Evolutionary conservation across 2,888 invertebrate genomes (phyloP).

Genomic region (Bhutanitis thaidina): DNA sequence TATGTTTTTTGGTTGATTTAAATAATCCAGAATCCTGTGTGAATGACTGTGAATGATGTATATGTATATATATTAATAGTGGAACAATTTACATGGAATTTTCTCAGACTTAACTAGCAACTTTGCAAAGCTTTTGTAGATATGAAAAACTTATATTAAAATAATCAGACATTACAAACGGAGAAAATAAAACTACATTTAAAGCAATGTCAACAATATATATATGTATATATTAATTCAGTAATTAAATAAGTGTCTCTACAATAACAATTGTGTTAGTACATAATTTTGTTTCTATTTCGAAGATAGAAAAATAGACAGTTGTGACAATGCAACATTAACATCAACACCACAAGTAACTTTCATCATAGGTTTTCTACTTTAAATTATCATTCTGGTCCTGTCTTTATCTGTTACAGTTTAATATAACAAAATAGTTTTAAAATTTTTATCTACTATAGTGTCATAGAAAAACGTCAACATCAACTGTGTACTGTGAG

Average conservation of each 20-base stretch:
- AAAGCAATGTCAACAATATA: constrained; percentile 78
- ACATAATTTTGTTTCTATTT: constrained; percentile 53
- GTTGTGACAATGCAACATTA: constrained; percentile 58
- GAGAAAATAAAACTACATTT: constrained; percentile 50
- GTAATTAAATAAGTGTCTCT: constrained; percentile 53
- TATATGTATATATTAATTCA: constrained; percentile 55
- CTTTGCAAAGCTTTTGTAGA: too few species aligned
- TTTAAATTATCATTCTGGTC: constrained; percentile 43
- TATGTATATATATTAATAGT: too few species aligned
- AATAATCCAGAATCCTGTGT: too few species aligned
- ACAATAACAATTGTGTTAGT: constrained; percentile 54
- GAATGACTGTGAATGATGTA: too few species aligned
- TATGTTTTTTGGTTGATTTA: too few species aligned
- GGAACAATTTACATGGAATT: too few species aligned
- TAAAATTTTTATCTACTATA: constrained; percentile 24
- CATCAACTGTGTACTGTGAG: constrained; percentile 39
- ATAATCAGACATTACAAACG: too few species aligned
- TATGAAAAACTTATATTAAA: too few species aligned
- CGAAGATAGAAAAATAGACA: constrained; percentile 71
- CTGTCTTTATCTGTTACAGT: constrained; percentile 30
- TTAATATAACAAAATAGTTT: not conserved
- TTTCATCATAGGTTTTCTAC: constrained; percentile 29
- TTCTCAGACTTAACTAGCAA: too few species aligned
- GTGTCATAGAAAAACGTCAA: constrained; percentile 45
- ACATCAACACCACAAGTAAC: constrained; percentile 48